Evolutionary conservation across 2,888 invertebrate species (phyloP).

Genomic region (Heliconius hortense): DNA sequence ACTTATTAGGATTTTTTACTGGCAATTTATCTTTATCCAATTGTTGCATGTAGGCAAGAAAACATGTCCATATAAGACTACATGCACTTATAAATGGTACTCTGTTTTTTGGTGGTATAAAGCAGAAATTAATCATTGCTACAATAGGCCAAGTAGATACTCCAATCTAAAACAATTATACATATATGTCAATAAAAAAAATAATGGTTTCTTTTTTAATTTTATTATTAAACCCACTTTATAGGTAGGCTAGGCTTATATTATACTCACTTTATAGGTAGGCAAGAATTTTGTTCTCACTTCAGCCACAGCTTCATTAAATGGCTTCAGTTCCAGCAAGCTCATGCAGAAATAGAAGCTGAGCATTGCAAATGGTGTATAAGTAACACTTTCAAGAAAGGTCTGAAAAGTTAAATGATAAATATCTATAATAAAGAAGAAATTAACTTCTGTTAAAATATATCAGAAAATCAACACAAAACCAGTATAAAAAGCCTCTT

Average conservation of each 20-base stretch:
- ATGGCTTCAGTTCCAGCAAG: constrained; percentile 85
- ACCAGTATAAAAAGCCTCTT: too few species aligned
- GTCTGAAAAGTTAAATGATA: constrained; percentile 77
- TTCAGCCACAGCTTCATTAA: constrained; percentile 85
- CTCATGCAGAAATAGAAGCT: constrained; percentile 90
- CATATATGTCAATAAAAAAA: constrained; percentile 13
- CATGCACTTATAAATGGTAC: constrained; percentile 89
- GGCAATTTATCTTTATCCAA: constrained; percentile 64
- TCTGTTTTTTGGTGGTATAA: constrained; percentile 87
- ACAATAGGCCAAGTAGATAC: constrained; percentile 88
- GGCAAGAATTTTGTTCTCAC: constrained; percentile 87
- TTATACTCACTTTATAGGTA: constrained; percentile 84
- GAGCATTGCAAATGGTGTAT: constrained; percentile 88
- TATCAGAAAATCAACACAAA: too few species aligned
- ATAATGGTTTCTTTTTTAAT: not conserved
- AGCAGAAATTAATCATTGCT: constrained; percentile 87
- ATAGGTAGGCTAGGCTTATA: constrained; percentile 84
- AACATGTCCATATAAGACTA: constrained; percentile 90
- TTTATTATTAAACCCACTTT: constrained; percentile 69
- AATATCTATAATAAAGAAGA: not conserved
- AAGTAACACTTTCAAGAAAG: constrained; percentile 87
- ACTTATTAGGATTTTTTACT: constrained; percentile 1
- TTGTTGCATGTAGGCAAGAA: constrained; percentile 91
- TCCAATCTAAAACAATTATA: constrained; percentile 81
- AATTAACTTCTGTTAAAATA: too few species aligned